Conservation (phyloP, 2,888 invertebrate genomes). For the Caenorhabditis panamensis region DNA sequence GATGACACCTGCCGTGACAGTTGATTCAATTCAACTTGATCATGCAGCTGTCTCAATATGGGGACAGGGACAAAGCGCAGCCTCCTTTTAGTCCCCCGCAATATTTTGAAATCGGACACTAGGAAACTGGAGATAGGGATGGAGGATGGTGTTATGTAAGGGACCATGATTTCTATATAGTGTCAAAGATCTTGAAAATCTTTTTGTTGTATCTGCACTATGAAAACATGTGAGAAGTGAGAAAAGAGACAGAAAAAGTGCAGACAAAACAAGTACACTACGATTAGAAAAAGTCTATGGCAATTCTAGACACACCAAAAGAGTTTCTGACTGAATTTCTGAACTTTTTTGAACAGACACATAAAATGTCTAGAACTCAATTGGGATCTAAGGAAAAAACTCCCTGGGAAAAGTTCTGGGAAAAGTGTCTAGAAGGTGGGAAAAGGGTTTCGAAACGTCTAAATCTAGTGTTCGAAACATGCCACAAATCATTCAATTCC, state of each 20-base stretch:
- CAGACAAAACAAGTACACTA: not conserved
- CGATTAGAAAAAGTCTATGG: not conserved
- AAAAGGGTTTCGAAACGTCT: too few species aligned
- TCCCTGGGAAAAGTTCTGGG: not conserved
- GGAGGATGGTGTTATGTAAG: not conserved
- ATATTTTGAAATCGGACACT: conserved; percentile 56
- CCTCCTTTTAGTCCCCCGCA: conserved; percentile 8
- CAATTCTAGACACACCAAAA: not conserved
- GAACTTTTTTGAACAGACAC: not conserved
- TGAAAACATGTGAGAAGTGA: not conserved
- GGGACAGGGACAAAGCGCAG: not conserved
- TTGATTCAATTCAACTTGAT: conserved; percentile 11
- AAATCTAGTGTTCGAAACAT: too few species aligned
- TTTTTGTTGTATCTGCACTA: not conserved
- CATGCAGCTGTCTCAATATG: conserved; percentile 50
- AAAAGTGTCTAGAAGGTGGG: not conserved
- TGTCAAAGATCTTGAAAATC: conserved; percentile 30
- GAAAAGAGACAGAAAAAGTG: not conserved
- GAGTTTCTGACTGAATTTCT: not conserved
- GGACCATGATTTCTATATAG: not conserved
- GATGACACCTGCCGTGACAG: conserved; percentile 15
- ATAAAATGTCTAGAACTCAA: not conserved
- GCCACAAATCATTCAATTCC: too few species aligned
- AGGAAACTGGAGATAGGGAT: conserved; percentile 52
- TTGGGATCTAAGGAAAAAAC: not conserved